These are phyloP conservation scores for Eremobia ochroleuca DNA, from an alignment of 2,888 invertebrate genomes.

Conservation along the genomic window DNA sequence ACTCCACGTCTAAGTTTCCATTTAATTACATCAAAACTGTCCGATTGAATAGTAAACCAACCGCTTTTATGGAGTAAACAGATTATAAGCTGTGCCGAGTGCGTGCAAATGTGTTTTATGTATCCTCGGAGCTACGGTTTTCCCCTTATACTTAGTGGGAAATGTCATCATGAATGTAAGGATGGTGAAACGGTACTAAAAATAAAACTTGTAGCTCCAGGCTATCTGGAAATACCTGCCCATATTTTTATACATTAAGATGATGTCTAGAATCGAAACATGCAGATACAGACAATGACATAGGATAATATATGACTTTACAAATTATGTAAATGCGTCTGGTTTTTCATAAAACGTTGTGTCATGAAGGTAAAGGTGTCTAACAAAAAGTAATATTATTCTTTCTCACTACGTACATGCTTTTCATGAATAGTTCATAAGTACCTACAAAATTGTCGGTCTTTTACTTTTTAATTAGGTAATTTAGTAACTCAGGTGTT, in stretches of 20 bases:
- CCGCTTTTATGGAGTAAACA: constrained; percentile 11
- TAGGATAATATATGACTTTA: neutral
- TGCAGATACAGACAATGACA: neutral
- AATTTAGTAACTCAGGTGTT: neutral
- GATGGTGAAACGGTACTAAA: constrained; percentile 12
- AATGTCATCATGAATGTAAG: neutral
- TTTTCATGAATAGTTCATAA: constrained; percentile 8
- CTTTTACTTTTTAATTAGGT: neutral
- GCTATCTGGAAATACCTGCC: neutral
- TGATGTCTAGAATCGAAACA: neutral
- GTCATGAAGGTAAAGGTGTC: constrained; percentile 1
- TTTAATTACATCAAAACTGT: constrained; percentile 20
- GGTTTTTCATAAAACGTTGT: constrained; percentile 11
- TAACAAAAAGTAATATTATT: neutral
- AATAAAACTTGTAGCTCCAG: neutral
- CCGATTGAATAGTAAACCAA: constrained; percentile 2
- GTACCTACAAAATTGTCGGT: neutral
- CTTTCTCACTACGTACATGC: neutral
- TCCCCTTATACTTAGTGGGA: constrained; percentile 10
- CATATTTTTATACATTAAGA: neutral
- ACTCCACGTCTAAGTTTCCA: constrained; percentile 21
- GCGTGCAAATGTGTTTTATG: neutral
- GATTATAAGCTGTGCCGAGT: constrained; percentile 4
- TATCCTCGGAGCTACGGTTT: constrained; percentile 24
- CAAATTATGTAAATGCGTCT: neutral